Conservation (phyloP, 1,140 invertebrate genomes). For the Thalassaphorura encarpata region DNA sequence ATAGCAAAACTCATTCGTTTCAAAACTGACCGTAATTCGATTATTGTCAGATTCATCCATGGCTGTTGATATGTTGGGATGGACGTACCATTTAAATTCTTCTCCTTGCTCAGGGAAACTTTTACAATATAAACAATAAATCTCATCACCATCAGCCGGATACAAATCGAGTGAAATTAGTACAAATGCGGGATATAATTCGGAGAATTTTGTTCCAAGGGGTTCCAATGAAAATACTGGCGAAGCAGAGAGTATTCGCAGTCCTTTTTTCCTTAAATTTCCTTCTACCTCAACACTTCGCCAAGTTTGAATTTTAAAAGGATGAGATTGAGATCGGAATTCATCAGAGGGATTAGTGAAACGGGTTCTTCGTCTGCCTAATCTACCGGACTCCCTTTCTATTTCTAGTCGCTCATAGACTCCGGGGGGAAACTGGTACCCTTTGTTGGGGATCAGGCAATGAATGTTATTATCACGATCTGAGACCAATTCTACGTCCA, state of each 20-base stretch:
- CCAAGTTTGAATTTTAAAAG: neutral
- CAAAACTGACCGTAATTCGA: neutral
- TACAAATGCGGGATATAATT: conserved; percentile 29
- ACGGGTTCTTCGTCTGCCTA: no score
- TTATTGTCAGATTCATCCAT: neutral
- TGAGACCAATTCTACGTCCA: no score
- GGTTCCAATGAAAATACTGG: conserved; percentile 32
- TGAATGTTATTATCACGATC: no score
- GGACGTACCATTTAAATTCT: neutral
- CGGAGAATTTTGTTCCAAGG: conserved; percentile 32
- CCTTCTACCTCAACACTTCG: neutral
- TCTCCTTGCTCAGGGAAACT: neutral
- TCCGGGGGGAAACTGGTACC: no score
- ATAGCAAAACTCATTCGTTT: conserved; percentile 21
- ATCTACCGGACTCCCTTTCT: no score
- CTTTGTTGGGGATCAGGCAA: neutral
- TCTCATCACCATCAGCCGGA: conserved; percentile 17
- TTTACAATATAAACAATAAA: conserved; percentile 25
- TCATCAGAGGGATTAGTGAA: no score
- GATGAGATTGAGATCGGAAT: neutral
- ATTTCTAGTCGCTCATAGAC: neutral
- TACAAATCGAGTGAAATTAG: conserved; percentile 24
- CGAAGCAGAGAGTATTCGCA: conserved; percentile 23
- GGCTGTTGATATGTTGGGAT: neutral
- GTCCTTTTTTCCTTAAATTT: neutral